Conservation (phyloP, 2,888 invertebrate genomes). For the Nomada ruficornis region DNA sequence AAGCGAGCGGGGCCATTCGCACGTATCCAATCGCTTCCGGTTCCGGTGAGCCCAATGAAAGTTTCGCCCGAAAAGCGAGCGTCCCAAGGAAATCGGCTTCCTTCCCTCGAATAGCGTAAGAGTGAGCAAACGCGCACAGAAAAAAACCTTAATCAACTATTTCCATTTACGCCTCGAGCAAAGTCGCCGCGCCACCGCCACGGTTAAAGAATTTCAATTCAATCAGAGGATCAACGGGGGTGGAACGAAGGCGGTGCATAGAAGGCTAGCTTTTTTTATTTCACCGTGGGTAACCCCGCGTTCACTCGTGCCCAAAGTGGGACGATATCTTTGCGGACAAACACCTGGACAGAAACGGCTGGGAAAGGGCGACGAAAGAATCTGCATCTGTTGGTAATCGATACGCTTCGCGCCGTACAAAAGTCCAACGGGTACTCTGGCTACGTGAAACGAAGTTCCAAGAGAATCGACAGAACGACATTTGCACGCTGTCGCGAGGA, state of each 20-base stretch:
- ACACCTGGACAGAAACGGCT: constrained; percentile 7
- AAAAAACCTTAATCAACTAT: constrained; percentile 55
- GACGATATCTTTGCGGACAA: constrained; percentile 38
- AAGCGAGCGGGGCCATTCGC: constrained; percentile 24
- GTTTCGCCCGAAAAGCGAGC: constrained; percentile 31
- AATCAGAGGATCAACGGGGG: constrained; percentile 22
- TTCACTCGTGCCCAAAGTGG: constrained; percentile 30
- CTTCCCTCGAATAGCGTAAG: constrained; percentile 24
- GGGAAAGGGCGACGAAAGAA: constrained; percentile 21
- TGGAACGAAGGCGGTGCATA: not conserved
- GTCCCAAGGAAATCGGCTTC: constrained; percentile 48
- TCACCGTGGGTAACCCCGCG: constrained; percentile 16
- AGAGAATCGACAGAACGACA: no score
- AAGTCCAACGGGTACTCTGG: not conserved
- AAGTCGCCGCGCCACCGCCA: constrained; percentile 13
- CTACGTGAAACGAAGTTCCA: no score
- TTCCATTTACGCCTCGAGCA: constrained; percentile 49
- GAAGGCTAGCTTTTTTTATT: constrained; percentile 35
- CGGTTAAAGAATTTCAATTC: constrained; percentile 56
- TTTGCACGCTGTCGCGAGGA: not conserved
- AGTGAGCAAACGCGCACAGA: constrained; percentile 28
- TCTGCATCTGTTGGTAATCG: constrained; percentile 25
- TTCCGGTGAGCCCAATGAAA: constrained; percentile 43
- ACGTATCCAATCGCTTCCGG: constrained; percentile 52
- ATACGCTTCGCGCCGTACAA: constrained; percentile 19